phyloP scores from a whole-genome alignment of 2,888 invertebrate genomes.

The Abrostola triplasia region DNA sequence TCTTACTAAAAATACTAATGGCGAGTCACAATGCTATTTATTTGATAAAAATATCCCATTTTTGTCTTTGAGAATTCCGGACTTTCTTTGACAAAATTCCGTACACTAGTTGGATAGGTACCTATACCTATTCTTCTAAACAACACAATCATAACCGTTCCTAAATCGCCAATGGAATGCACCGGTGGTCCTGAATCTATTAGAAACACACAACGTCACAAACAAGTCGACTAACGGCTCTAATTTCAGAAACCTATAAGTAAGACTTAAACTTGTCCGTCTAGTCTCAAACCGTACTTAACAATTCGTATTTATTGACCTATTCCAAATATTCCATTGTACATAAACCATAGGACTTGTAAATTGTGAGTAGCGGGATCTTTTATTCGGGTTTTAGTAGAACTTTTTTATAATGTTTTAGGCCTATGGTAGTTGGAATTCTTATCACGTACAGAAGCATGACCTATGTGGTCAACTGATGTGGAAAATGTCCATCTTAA shows the following conservation, averaged over 20 bases:
- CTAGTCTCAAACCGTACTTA: neutral
- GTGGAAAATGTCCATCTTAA: slow-evolving; percentile 68
- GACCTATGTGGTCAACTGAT: slow-evolving; percentile 76
- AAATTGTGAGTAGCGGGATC: neutral
- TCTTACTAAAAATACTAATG: too few species aligned
- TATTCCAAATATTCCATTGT: neutral
- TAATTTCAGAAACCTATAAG: neutral
- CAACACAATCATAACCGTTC: too few species aligned
- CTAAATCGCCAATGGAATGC: too few species aligned
- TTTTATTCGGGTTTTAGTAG: neutral
- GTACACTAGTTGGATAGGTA: too few species aligned
- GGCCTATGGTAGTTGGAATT: slow-evolving; percentile 51
- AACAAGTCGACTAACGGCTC: neutral
- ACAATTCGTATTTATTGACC: neutral
- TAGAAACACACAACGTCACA: neutral
- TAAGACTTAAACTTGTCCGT: slow-evolving; percentile 2
- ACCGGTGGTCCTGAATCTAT: too few species aligned
- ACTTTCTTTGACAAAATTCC: too few species aligned
- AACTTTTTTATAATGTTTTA: slow-evolving; percentile 6
- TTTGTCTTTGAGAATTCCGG: too few species aligned
- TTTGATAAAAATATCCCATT: too few species aligned
- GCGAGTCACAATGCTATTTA: too few species aligned
- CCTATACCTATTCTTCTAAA: too few species aligned
- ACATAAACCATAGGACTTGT: too few species aligned
- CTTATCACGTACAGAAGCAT: slow-evolving; percentile 65